A percentile compares a stretch with the other conserved stretches of the same genome.
These are phyloP conservation scores for Carcharodon carcharias DNA, from an alignment of 2,797 vertebrate genomes.

Conservation along the genomic window DNA sequence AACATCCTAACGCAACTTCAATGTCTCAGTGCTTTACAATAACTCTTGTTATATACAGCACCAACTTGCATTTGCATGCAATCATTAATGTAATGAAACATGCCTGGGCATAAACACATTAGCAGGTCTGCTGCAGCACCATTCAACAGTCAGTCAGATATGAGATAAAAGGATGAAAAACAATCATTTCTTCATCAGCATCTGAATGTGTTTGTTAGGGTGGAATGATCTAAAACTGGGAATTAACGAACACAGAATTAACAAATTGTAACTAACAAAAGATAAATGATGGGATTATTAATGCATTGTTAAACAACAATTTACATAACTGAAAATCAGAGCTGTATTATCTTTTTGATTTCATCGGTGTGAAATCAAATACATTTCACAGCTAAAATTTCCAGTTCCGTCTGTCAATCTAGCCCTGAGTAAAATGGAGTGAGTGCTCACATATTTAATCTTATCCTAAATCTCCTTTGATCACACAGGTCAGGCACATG, in stretches of 20 bases:
- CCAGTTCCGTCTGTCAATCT: not conserved
- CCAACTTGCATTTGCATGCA: not conserved
- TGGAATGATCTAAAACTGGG: not conserved
- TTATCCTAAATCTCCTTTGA: slow-evolving; percentile 27
- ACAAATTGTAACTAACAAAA: not conserved
- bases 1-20: not conserved
- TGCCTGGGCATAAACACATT: not conserved
- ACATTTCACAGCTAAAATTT: not conserved
- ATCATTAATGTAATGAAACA: not conserved
- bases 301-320: not conserved
- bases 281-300: not conserved
- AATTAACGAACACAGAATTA: not conserved
- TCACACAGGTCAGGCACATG: slow-evolving; percentile 25
- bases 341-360: not conserved
- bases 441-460: not conserved
- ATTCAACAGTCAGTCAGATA: not conserved
- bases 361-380: not conserved
- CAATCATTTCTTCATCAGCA: not conserved
- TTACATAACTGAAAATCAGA: not conserved
- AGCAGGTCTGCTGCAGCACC: not conserved
- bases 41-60: no score
- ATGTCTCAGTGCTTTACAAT: not conserved
- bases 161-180: not conserved
- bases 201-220: not conserved
- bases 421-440: not conserved